These are phyloP conservation scores for Luperina nickerlii DNA, from an alignment of 2,888 invertebrate genomes.

Conservation along the genomic window DNA sequence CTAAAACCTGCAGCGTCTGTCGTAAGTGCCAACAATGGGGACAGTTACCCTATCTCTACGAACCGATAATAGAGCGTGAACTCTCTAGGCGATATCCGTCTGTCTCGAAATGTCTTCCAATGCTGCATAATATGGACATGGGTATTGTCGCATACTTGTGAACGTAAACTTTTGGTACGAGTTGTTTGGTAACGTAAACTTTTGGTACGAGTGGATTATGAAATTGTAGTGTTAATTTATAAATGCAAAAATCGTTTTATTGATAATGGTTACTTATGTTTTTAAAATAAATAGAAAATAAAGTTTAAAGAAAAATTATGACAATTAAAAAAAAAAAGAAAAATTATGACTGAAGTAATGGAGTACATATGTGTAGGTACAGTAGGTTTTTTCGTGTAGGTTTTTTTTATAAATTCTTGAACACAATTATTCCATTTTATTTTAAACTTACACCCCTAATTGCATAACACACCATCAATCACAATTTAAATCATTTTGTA, in stretches of 20 bases:
- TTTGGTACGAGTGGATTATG: background rate
- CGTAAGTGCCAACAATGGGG: conserved; percentile 82
- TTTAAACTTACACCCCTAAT: background rate
- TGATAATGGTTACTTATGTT: background rate
- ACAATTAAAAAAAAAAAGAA: too few relatives aligned
- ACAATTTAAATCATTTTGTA: background rate
- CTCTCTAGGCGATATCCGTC: conserved; percentile 81
- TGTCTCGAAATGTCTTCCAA: conserved; percentile 71
- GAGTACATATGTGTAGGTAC: background rate
- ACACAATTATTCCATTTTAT: background rate
- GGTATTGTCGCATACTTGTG: conserved; percentile 43
- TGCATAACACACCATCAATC: background rate
- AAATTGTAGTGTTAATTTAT: background rate
- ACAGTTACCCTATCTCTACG: conserved; percentile 82
- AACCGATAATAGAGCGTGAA: conserved; percentile 87
- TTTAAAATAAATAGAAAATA: background rate
- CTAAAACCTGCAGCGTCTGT: conserved; percentile 71
- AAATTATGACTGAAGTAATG: too few relatives aligned
- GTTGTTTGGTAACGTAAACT: background rate
- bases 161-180: conserved; percentile 1
- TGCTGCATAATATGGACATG: conserved; percentile 57
- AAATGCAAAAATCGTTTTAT: background rate
- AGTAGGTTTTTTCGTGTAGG: too few relatives aligned
- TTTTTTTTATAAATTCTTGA: background rate
- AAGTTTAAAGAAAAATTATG: background rate